Evolutionary conservation across 1,140 invertebrate species (phyloP), one percentile per base, ranked within the genome.

Genomic region (Trichomalopsis sarcophagae): DNA sequence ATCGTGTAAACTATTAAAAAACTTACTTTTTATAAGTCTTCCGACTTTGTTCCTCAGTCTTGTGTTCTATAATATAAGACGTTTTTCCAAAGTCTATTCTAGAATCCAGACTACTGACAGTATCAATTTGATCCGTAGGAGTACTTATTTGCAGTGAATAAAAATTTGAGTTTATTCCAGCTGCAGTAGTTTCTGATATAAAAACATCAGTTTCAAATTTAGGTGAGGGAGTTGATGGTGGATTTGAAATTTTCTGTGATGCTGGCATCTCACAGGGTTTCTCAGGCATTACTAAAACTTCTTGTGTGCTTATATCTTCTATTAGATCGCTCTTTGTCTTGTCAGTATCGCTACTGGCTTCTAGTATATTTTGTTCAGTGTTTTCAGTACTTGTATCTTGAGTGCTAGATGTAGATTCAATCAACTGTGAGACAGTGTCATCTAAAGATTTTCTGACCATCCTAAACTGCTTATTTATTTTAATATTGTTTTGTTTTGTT

Each of bases 1-100:
- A 27, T 69, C 7, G 73, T 69, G 27, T 76, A 82, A 47, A 44
- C 55, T 36, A 62, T 33, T 44, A 21, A 21, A 69, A 74, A 30
- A 89, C 86, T 84, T 89, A 91, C 91, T 89, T 90, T 85, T 91
- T 91, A 7, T 87, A 81, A 74, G 83, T 90, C 7, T 75, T 88
- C 11, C 84, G 88, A 77, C 90, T 90, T 17, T 89, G 82, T n/a
- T 83, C 86, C n/a, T 81, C 74, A 33, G 27, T 14, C 3, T 47
- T 9, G 40, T 82, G 71, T 44, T 86, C 75, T 73, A 79, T 33
- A 73, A 86, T 62, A 50, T 86, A 86, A 75, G 73, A 50, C 30
- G 27, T 44, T 40, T 86, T 86, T 23, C 2, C 66, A 14, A 62
- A 73, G 47, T 86, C 50, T 82, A n/a, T 17, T 76, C 73, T 86